These are phyloP conservation scores for Plebejus argus DNA, from an alignment of 2,888 invertebrate genomes.

Conservation along the genomic window DNA sequence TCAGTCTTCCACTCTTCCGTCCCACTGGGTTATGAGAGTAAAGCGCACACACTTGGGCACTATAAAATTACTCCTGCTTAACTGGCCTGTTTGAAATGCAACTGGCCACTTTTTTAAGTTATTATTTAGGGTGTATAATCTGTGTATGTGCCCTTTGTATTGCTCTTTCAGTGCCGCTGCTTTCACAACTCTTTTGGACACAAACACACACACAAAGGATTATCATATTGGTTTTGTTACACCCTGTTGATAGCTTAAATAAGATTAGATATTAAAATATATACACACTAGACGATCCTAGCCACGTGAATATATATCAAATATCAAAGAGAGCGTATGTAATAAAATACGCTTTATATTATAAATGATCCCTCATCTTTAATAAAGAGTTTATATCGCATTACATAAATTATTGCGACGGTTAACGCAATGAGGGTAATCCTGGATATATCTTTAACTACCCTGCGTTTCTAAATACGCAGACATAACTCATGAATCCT, in stretches of 20 bases:
- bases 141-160: no score
- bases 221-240: no score
- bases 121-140: no score
- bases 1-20: no score
- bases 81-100: no score
- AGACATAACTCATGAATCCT: background rate
- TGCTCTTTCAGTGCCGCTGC: no score
- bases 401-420: constrained; percentile 68
- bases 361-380: constrained; percentile 56
- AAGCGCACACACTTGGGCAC: no score
- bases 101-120: no score
- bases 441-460: background rate
- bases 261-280: background rate
- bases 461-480: background rate
- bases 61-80: no score
- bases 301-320: background rate
- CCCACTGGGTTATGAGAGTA: no score
- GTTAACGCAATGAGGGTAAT: constrained; percentile 14
- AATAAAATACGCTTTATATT: constrained; percentile 37
- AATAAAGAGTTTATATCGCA: constrained; percentile 71
- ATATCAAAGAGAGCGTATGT: background rate
- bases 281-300: background rate
- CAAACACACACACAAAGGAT: no score
- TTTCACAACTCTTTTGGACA: no score
- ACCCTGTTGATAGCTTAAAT: background rate